Conservation (phyloP, 2,888 invertebrate genomes). For the Eledone cirrhosa region DNA sequence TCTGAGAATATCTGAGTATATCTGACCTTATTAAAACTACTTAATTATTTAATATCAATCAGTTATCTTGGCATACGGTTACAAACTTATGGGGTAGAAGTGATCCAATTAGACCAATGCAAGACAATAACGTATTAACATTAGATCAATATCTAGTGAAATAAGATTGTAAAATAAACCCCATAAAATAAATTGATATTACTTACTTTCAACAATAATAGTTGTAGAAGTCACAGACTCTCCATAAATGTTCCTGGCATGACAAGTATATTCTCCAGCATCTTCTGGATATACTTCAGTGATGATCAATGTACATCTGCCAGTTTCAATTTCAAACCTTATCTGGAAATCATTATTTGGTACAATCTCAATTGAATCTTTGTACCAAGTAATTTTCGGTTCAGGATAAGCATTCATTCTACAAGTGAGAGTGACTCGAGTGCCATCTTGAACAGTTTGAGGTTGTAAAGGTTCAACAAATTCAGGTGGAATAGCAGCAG, state of each 20-base stretch:
- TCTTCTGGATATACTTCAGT: slow-evolving; percentile 97
- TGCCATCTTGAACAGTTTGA: slow-evolving; percentile 58
- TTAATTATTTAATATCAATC: too few species aligned
- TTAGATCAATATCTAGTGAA: too few species aligned
- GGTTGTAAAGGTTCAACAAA: slow-evolving; percentile 61
- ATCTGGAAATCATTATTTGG: slow-evolving; percentile 55
- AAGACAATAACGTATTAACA: too few species aligned
- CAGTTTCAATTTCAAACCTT: slow-evolving; percentile 56
- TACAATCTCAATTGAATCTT: slow-evolving; percentile 49
- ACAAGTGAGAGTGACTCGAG: slow-evolving; percentile 53
- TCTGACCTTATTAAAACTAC: too few species aligned
- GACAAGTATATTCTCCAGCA: slow-evolving; percentile 94
- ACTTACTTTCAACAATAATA: slow-evolving; percentile 60
- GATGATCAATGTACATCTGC: slow-evolving; percentile 82
- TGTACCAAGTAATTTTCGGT: slow-evolving; percentile 61
- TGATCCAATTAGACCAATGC: too few species aligned
- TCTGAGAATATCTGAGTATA: too few species aligned
- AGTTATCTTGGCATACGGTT: too few species aligned
- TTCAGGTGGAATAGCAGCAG: slow-evolving; percentile 56
- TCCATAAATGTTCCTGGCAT: slow-evolving; percentile 93
- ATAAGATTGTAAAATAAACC: too few species aligned
- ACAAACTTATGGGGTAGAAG: too few species aligned
- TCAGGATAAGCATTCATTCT: slow-evolving; percentile 56
- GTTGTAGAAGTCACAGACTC: slow-evolving; percentile 83
- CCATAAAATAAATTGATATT: background rate